These are phyloP conservation scores for Macrosiphum euphorbiae DNA, from an alignment of 2,888 invertebrate species.

Conservation along the genomic window DNA sequence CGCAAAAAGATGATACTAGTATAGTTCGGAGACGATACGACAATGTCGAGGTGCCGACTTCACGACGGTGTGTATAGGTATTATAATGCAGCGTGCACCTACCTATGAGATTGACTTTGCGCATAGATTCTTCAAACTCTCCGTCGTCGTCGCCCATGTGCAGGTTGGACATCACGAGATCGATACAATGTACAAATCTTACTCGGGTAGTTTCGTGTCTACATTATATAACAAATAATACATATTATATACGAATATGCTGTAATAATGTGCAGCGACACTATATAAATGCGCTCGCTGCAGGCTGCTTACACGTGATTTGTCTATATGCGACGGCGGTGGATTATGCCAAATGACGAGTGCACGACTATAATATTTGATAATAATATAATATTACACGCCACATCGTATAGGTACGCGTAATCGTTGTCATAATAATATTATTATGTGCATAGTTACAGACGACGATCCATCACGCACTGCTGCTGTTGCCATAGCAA, in stretches of 20 bases:
- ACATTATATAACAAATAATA: background rate
- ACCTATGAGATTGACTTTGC: slow-evolving; percentile 56
- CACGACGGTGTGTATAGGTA: background rate
- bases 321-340: background rate
- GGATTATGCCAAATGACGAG: background rate
- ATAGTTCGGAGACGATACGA: no score
- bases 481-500: slow-evolving; percentile 38
- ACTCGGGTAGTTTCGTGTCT: background rate
- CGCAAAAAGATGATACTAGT: no score
- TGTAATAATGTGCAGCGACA: background rate
- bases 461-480: background rate
- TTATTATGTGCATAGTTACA: background rate
- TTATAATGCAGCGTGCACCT: background rate
- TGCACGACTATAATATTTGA: background rate
- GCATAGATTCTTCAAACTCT: slow-evolving; percentile 59
- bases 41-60: no score
- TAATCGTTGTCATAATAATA: background rate
- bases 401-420: background rate
- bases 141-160: slow-evolving; percentile 44
- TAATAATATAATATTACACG: background rate
- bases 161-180: background rate
- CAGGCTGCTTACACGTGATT: background rate
- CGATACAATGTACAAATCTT: background rate
- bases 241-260: background rate
- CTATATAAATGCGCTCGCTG: background rate